Evolutionary conservation across 2,888 invertebrate genomes (phyloP).

Genomic region (Ormia ochracea): DNA sequence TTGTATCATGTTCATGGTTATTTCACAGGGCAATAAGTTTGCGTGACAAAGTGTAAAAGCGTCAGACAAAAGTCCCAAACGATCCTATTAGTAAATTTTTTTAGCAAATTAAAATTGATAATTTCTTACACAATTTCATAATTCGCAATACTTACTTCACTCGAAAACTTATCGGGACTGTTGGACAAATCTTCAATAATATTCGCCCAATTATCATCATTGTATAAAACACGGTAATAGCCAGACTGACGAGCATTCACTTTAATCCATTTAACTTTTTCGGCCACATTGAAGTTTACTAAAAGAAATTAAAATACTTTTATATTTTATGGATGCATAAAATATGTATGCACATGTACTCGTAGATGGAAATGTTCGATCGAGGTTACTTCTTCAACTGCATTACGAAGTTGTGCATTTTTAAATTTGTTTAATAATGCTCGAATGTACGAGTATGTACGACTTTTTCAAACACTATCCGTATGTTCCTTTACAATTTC

Average conservation of each 20-base stretch:
- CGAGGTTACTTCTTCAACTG: too few species aligned
- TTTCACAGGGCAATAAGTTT: constrained; percentile 76
- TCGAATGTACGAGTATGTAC: too few species aligned
- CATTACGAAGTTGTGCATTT: too few species aligned
- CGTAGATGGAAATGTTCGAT: too few species aligned
- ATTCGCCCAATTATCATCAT: constrained; percentile 75
- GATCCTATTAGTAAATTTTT: constrained; percentile 69
- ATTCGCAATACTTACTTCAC: constrained; percentile 68
- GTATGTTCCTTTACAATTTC: too few species aligned
- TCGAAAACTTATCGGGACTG: constrained; percentile 72
- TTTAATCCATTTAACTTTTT: constrained; percentile 77
- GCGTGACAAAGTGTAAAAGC: constrained; percentile 77
- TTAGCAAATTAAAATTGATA: background rate
- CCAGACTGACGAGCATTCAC: constrained; percentile 76
- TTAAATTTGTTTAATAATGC: too few species aligned
- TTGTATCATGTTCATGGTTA: constrained; percentile 76
- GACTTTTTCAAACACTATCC: too few species aligned
- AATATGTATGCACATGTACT: background rate
- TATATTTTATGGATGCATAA: background rate
- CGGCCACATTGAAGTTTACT: constrained; percentile 75
- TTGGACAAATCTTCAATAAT: constrained; percentile 73
- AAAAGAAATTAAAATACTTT: background rate
- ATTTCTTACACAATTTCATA: background rate
- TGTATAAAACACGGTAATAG: constrained; percentile 76
- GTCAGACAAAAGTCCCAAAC: constrained; percentile 76